Evolutionary conservation across 2,888 invertebrate genomes (phyloP), one percentile per base, ranked within the genome.

Genomic region (Rosalia funebris): DNA sequence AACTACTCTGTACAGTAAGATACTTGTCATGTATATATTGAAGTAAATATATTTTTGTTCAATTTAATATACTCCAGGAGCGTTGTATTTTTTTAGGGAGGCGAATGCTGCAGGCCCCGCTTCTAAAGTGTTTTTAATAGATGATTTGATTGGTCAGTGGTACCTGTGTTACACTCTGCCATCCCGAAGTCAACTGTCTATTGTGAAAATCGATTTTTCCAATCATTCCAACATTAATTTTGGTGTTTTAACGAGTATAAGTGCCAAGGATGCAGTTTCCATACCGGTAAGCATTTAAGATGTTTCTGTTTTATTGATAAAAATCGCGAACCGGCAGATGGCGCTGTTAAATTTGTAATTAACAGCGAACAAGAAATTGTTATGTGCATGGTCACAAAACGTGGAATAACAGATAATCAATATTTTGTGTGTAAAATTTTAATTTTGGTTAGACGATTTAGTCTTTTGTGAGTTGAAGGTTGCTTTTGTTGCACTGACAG

Each of bases 141-240:
- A 88, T n/a, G 96, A 97, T 82, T 82, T 95, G 48, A 89, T 93
- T 32, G 93, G 92, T 0, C 93, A 95, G 77, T 88, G 87, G 66
- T 96, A 90, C 76, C 80, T 97, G 9, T 95, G 95, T 75, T 95
- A 92, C 76, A 80, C 92, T 42, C 81, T 91, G 2, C 84, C 87
- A 1, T 84, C 86, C 62, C 84, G 87, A 50, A 87, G 85, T 67
- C 88, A 88, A 72, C 81, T 94, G 2, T 88, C 88, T 75, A 87
- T 90, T 63, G 85, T 91, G 5, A 84, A 89, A 70, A 80, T 93
- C 31, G 89, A 89, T 71, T 87, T 87, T 58, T 86, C 88, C 0
- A 88, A 87, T 69, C 84, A 86, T 59, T 87, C 87, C 12, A 86
- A 89, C 75, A 83, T 92, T 54, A 89, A 91, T 60, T 92, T 95